Evolutionary conservation across 1,140 invertebrate genomes (phyloP), one percentile per base, ranked within the genome.

Genomic region (Pteromalus puparum): DNA sequence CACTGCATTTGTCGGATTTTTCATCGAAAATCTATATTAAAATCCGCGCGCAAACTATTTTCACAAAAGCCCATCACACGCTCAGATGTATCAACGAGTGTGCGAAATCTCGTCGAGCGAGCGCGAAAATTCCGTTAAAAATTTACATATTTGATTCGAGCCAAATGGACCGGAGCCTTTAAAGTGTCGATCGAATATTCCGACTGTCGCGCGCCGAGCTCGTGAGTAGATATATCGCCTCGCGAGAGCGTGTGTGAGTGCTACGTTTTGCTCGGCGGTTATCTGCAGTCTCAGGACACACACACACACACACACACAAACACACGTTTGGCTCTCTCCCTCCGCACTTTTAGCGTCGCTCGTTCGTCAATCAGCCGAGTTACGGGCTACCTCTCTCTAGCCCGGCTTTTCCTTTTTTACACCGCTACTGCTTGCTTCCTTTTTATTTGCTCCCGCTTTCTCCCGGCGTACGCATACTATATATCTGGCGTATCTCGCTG

Each of bases 301-400:
- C 38, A 42, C 10, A 24, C 68, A 26, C n/a, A n/a, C 68, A 70
- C 68, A 3, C 21, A 28, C 10, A 24, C 68, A 24, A 61, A 30
- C 75, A 15, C 34, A 18, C 18, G 0, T n/a, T n/a, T n/a, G n/a
- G n/a, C n/a, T n/a, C n/a, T n/a, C n/a, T n/a, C n/a, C n/a, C n/a
- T 65, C 46, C 6, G 46, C 77, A 28, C 83, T 24, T 78, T 87
- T 77, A 87, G 80, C 77, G 83, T 77, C 81, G 73, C 46, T 82
- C 79, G 84, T 86, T 87, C 81, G 78, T 85, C 87, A 86, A 86
- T 87, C 77, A 81, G 68, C 10, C 67, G 77, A 38, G 77, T 42
- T 68, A 68, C 10, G 26, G 70, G 9, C 78, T 3, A 10, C 30
- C 4, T 78, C 76, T 61, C 53, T 18, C 24, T 34, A 15, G 73